Base-by-base conservation (phyloP, 2,797 vertebrate species). In the Yasuhikotakia modesta region DNA sequence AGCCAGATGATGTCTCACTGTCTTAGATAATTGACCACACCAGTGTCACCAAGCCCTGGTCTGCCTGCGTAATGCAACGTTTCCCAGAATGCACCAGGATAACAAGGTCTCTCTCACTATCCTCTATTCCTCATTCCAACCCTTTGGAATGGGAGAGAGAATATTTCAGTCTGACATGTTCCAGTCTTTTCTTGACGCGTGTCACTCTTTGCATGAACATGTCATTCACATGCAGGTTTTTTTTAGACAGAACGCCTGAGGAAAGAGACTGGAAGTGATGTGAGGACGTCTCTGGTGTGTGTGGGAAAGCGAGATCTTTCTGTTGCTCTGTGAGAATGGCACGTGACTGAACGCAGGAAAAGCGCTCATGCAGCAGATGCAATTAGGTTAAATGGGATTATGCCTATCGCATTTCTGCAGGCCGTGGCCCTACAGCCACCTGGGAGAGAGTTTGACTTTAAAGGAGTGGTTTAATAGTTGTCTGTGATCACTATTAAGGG, bases 331-430 rank as follows among this genome's bases (percentile, higher is more conserved):
- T n/a, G 46, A 61, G 85, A 87, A 84, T 86, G 24, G 39, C 84
- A 85, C 78, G 80, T 86, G 88, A 89, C 82, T 84, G 87, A 92
- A 90, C 88, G 87, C 87, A 88, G 91, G 84, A 89, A 87, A 83
- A 81, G 91, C 91, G 86, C 91, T 78, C 89, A 92, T 92, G 70
- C 91, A 91, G 86, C 90, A 91, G 91, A 91, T 92, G 88, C 88
- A 92, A 94, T 94, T 93, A 92, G 88, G 89, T 87, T 93, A 94
- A 95, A 94, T 92, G 89, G 89, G 89, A 93, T 95, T 95, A 94
- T 93, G 91, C 89, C 93, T 94, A 92, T 93, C 79, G 72, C 91
- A 91, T 94, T 95, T 94, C 94, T 90, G 92, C 90, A 86, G 91
- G 89, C 83, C 88, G 78, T 73, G 83, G 88, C 89, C 91, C 87